Percentiles rank a stretch among this genome's conserved stretches.
Evolutionary conservation across 2,797 vertebrate species (phyloP).

Genomic region (Atherinosoma microstoma): DNA sequence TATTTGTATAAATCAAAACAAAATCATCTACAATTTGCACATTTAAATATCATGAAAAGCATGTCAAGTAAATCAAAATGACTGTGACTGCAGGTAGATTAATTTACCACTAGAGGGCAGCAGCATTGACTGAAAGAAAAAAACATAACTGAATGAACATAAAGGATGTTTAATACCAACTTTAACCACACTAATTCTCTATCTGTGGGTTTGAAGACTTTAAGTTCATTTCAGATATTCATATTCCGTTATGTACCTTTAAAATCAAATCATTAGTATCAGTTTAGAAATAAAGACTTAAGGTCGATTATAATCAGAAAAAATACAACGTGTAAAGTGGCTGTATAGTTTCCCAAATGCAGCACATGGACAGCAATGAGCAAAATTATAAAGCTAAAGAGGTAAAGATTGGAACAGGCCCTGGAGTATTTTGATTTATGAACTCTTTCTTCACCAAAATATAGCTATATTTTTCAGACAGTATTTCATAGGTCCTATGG

Average conservation of each 20-base stretch:
- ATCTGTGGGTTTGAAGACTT: neutral
- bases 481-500: neutral
- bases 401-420: too few species aligned
- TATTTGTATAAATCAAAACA: neutral
- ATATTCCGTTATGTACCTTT: neutral
- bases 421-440: too few species aligned
- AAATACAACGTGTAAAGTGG: neutral
- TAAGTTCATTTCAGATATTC: neutral
- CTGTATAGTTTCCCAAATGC: neutral
- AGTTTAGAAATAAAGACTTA: neutral
- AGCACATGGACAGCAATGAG: neutral
- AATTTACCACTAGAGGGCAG: constrained; percentile 50
- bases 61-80: neutral
- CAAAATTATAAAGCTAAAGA: too few species aligned
- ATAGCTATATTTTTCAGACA: too few species aligned
- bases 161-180: neutral
- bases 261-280: neutral
- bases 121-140: neutral
- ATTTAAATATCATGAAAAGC: neutral
- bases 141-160: neutral
- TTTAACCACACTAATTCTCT: neutral
- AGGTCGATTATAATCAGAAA: neutral
- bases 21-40: neutral
- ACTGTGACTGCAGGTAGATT: neutral
- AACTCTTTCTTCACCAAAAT: too few species aligned